Conservation (phyloP, 2,888 invertebrate genomes). For the Nomada flava region DNA sequence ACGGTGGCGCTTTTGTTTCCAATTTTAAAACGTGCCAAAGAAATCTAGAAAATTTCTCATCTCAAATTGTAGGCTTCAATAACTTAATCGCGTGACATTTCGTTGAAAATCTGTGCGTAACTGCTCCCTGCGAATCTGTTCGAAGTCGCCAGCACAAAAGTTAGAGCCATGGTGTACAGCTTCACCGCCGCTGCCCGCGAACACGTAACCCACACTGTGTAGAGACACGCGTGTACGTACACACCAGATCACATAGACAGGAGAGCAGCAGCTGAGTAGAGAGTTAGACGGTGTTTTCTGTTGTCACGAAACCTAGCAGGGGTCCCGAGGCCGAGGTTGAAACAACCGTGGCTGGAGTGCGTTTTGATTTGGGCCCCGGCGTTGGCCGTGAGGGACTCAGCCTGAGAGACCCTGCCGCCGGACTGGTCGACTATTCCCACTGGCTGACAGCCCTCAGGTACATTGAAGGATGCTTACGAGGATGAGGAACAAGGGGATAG, state of each 20-base stretch:
- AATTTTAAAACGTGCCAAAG: no score
- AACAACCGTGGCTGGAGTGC: slow-evolving; percentile 83
- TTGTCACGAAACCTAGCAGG: slow-evolving; percentile 78
- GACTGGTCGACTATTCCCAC: slow-evolving; percentile 86
- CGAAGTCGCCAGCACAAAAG: slow-evolving; percentile 9
- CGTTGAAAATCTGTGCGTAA: no score
- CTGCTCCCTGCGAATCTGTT: slow-evolving; percentile 14
- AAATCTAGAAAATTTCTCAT: no score
- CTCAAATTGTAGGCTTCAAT: no score
- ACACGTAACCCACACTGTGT: slow-evolving; percentile 15
- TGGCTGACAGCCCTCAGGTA: slow-evolving; percentile 86
- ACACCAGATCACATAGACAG: not conserved
- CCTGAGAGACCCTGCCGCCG: slow-evolving; percentile 85
- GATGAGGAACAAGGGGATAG: slow-evolving; percentile 57
- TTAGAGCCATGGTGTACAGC: slow-evolving; percentile 29
- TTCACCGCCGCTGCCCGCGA: slow-evolving; percentile 43
- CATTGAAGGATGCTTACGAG: slow-evolving; percentile 79
- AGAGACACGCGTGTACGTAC: not conserved
- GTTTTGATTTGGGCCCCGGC: slow-evolving; percentile 84
- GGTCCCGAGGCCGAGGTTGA: slow-evolving; percentile 83
- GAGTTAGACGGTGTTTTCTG: slow-evolving; percentile 72
- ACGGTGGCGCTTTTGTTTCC: no score
- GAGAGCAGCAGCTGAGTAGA: slow-evolving; percentile 49
- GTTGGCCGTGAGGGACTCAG: slow-evolving; percentile 86
- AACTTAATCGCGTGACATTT: not conserved